Percentiles rank a stretch among this genome's conserved stretches.
Conservation (phyloP, 2,888 invertebrate species). For the Spodoptera littoralis region DNA sequence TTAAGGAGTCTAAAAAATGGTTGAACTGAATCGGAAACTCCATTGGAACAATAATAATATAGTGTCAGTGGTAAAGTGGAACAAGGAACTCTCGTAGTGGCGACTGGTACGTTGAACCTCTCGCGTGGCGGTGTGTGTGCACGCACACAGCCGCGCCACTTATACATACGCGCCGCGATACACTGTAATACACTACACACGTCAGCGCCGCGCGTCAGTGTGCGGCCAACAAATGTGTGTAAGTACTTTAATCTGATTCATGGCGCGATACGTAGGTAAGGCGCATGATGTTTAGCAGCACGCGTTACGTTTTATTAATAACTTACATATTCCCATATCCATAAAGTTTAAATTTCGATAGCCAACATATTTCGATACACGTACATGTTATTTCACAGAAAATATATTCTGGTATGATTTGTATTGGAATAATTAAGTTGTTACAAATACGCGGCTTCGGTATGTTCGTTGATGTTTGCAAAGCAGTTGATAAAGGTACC, state of each 20-base stretch:
- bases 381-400: conserved; percentile 40
- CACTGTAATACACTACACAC: conserved; percentile 34
- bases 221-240: conserved; percentile 67
- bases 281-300: conserved; percentile 61
- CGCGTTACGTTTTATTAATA: conserved; percentile 44
- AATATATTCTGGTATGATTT: conserved; percentile 49
- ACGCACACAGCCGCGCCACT: conserved; percentile 59
- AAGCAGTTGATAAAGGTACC: not conserved
- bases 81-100: conserved; percentile 88
- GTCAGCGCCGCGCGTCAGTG: conserved; percentile 54
- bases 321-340: conserved; percentile 29
- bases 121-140: conserved; percentile 66
- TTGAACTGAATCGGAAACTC: conserved; percentile 76
- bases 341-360: conserved; percentile 45
- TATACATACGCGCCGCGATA: conserved; percentile 49
- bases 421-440: conserved; percentile 52
- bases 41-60: conserved; percentile 86
- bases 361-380: not conserved
- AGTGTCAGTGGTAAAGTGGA: conserved; percentile 87
- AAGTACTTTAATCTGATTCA: conserved; percentile 81
- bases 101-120: conserved; percentile 87
- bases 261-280: conserved; percentile 70
- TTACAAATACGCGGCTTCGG: conserved; percentile 51
- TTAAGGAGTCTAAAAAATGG: conserved; percentile 69
- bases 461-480: conserved; percentile 32